Conservation (phyloP, 1,140 invertebrate genomes). For the Papilio xuthus region DNA sequence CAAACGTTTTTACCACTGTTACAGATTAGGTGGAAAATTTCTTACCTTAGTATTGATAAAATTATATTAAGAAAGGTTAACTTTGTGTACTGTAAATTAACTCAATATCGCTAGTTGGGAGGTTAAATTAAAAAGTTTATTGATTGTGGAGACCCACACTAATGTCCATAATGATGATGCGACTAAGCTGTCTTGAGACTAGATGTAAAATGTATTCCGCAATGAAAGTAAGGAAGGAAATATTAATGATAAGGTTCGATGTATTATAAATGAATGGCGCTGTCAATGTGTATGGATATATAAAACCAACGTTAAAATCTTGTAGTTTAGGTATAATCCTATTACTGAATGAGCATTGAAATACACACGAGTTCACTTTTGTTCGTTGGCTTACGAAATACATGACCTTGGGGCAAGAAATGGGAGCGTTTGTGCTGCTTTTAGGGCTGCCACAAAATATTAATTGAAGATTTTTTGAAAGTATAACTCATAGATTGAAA, state of each 20-base stretch:
- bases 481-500: too few species aligned
- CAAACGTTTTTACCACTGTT: neutral
- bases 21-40: neutral
- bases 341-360: slow-evolving; percentile 17
- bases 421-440: slow-evolving; percentile 8
- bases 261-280: neutral
- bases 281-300: neutral
- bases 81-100: neutral
- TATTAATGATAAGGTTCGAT: neutral
- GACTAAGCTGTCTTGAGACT: neutral
- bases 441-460: slow-evolving; percentile 23
- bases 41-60: neutral
- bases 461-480: neutral
- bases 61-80: neutral
- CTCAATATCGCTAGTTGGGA: neutral
- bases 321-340: neutral
- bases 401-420: slow-evolving; percentile 20
- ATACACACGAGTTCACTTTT: slow-evolving; percentile 15
- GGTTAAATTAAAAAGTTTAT: neutral
- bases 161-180: neutral
- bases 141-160: neutral
- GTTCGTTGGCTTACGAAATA: slow-evolving; percentile 21
- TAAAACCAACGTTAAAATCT: neutral
- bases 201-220: neutral
- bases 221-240: slow-evolving; percentile 12